Percentiles rank a stretch among this genome's conserved stretches.
phyloP scores from a whole-genome alignment of 2,113 vertebrate genomes.

The Odontophorus gujanensis region DNA sequence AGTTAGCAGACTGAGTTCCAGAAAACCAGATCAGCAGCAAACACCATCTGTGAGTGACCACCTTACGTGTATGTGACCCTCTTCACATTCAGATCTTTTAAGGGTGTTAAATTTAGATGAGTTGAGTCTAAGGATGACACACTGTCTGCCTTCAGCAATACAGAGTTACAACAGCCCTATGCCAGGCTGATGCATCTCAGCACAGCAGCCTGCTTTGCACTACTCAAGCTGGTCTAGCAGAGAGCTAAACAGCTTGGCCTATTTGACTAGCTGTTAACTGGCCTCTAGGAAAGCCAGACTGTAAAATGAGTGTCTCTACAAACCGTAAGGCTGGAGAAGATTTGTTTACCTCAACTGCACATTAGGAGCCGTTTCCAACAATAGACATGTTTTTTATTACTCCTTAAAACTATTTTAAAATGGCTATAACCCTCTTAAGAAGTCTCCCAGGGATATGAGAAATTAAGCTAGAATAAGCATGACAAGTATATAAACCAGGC shows the following conservation, averaged over 20 bases:
- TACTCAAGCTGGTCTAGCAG: slow-evolving; percentile 44
- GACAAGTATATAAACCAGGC: slow-evolving; percentile 63
- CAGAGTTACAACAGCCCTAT: background rate
- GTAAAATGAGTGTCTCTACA: slow-evolving; percentile 49
- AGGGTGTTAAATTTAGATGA: background rate
- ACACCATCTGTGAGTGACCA: slow-evolving; percentile 38
- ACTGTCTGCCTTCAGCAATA: background rate
- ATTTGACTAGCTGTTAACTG: slow-evolving; percentile 60
- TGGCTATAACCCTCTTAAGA: slow-evolving; percentile 67
- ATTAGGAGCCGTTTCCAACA: slow-evolving; percentile 64
- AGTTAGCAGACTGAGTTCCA: background rate
- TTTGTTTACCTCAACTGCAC: slow-evolving; percentile 53
- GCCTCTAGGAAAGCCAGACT: slow-evolving; percentile 67
- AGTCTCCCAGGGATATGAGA: slow-evolving; percentile 51
- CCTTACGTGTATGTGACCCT: background rate
- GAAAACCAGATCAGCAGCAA: background rate
- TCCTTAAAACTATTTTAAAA: slow-evolving; percentile 70
- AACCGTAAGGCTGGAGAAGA: slow-evolving; percentile 16
- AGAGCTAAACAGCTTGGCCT: slow-evolving; percentile 57
- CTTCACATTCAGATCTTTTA: background rate
- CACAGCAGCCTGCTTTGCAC: slow-evolving; percentile 17
- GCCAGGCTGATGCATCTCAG: slow-evolving; percentile 8
- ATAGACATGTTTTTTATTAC: slow-evolving; percentile 58
- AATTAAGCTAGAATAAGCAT: slow-evolving; percentile 72
- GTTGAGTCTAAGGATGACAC: background rate